A percentile compares a stretch with the other conserved stretches of the same genome.
phyloP scores from a whole-genome alignment of 1,140 invertebrate species.

The Bilobella aurantiaca region DNA sequence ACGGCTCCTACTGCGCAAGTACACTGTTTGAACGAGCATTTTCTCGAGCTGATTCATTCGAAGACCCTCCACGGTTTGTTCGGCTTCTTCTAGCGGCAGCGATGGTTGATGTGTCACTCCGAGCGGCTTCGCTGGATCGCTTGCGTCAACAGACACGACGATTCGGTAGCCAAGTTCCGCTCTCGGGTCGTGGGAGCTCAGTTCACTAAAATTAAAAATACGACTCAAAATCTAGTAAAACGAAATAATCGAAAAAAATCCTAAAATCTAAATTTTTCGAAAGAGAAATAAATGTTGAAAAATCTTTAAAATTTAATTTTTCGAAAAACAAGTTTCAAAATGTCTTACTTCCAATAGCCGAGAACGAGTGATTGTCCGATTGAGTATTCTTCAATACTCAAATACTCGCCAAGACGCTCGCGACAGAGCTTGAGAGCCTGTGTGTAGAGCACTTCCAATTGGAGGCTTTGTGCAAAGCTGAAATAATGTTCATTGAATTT shows the following conservation, averaged over 20 bases:
- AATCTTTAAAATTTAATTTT: too few relatives aligned
- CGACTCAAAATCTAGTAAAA: too few relatives aligned
- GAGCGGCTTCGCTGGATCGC: constrained; percentile 66
- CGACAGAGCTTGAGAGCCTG: constrained; percentile 79
- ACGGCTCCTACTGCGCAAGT: constrained; percentile 73
- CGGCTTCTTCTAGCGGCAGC: constrained; percentile 54
- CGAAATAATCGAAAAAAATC: too few relatives aligned
- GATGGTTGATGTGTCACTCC: constrained; percentile 79
- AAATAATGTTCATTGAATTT: background rate
- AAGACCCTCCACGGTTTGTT: constrained; percentile 23
- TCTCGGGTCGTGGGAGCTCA: constrained; percentile 50
- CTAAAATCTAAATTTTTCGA: too few relatives aligned
- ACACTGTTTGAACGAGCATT: constrained; percentile 92
- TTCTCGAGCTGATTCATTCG: constrained; percentile 29
- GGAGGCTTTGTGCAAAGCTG: constrained; percentile 87
- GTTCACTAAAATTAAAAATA: constrained; percentile 24
- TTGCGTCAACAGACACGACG: constrained; percentile 75
- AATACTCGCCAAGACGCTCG: constrained; percentile 77
- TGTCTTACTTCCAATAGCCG: constrained; percentile 88
- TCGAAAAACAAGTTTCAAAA: too few relatives aligned
- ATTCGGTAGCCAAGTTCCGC: constrained; percentile 77
- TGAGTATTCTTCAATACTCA: constrained; percentile 84
- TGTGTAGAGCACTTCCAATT: constrained; percentile 88
- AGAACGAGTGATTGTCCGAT: constrained; percentile 77
- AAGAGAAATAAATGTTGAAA: too few relatives aligned